Evolutionary conservation across 2,113 vertebrate genomes (phyloP), one percentile per base, ranked within the genome.

Genomic region (Mesocricetus auratus): DNA sequence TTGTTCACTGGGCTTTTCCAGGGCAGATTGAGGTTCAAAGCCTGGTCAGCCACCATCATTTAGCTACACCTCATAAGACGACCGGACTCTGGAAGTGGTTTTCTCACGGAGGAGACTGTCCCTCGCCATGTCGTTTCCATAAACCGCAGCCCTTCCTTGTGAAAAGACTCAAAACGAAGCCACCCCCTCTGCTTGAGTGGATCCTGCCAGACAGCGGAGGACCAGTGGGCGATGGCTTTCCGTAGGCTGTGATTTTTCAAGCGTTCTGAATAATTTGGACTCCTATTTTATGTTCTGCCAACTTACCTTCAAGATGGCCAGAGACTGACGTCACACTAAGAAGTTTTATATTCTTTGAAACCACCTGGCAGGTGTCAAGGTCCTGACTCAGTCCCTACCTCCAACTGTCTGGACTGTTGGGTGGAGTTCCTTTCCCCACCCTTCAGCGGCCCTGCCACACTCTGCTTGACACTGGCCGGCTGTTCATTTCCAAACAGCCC

Each of bases 401-500:
- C 29, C 36, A 22, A 45, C 87, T 94, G 94, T 94, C 93, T 81
- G 77, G 89, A 42, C 73, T 56, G 62, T 96, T 92, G 78, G 78
- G 1, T 8, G 13, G 39, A 45, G 33, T 60, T 11, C 66, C 68
- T 92, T n/a, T n/a, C 93, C 92, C 85, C 91, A 64, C 4, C 79
- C 50, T 91, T 94, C 77, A 90, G 1, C 36, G 66, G 50, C 5
- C 13, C 90, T 91, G 88, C 42, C 77, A 36, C 10, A 22, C 33
- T 26, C 47, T 15, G 17, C 39, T 73, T 45, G 66, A 85, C n/a
- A 56, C 78, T 45, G 66, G 88, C 77, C 71, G 73, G 75, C 82
- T 89, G 68, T 66, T 86, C 94, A 56, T 97, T 96, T 92, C 85
- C 90, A 89, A 79, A 58, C 29, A 29, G 77, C 13, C 64, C 50